Evolutionary conservation across 1,140 invertebrate genomes (phyloP), one percentile per base, ranked within the genome.

Genomic region (Cotesia chilonis): DNA sequence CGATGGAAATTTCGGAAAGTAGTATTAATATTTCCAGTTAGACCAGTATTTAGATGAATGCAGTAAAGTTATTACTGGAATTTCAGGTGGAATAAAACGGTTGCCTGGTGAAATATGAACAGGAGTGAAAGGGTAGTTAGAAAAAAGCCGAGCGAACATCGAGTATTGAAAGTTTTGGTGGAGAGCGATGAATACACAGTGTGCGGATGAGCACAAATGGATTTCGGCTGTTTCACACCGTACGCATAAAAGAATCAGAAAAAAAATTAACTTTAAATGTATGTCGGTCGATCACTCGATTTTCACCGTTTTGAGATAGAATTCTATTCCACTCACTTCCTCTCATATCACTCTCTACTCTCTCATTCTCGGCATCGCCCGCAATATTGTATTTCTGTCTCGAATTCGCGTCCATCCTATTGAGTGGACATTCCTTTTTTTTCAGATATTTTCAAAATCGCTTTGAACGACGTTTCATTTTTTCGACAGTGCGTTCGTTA

Each of bases 121-220:
- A 5, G 4, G 54, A 55, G 12, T 55, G 14, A 55, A n/a, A 17
- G 3, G 17, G 54, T 14, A 55, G 17, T 14, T 14, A 55, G 12
- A 55, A 14, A 14, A 55, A 55, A 55, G 12, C 12, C 12, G 54
- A 28, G 28, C 28, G 28, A 28, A 28, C 1, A 28, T 55, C n/a
- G 17, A 17, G 54, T 14, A n/a, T 55, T 14, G 54, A n/a, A 55
- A 55, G 54, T 55, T 55, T n/a, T 5, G 12, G 17, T n/a, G 12
- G 54, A 14, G 5, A 17, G 54, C 54, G 17, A 17, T 55, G 54
- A 55, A 55, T 55, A 55, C 17, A 55, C 54, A 55, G 54, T n/a
- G 17, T 55, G 54, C 54, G 54, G n/a, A 55, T 55, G 54, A 55
- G 54, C 17, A 55, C 54, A 55, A 55, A 55, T 55, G 54, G 54